Evolutionary conservation across 2,113 vertebrate genomes (phyloP).

Genomic region (Gallinago jamesoni): DNA sequence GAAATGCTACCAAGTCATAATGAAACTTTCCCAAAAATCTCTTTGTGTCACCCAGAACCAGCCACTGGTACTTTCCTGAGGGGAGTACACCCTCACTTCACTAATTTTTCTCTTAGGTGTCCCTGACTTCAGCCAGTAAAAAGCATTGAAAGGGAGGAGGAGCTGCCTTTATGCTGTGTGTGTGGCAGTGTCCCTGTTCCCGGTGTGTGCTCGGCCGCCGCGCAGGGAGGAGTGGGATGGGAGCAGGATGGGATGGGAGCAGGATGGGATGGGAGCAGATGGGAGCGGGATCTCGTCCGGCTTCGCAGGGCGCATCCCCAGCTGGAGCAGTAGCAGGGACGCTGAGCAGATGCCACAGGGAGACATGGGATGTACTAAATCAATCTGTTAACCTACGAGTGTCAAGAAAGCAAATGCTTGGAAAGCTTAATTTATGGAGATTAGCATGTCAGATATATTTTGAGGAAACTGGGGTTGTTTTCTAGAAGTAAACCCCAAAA

Average conservation of each 20-base stretch:
- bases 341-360: background rate
- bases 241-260: too few species aligned
- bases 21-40: background rate
- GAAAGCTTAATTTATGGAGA: background rate
- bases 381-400: background rate
- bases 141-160: background rate
- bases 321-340: background rate
- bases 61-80: background rate
- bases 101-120: too few species aligned
- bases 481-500: background rate
- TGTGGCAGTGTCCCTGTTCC: background rate
- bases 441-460: background rate
- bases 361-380: fast-evolving
- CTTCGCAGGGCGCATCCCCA: background rate
- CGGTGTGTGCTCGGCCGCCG: background rate
- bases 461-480: background rate
- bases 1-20: background rate
- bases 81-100: background rate
- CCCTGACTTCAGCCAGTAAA: background rate
- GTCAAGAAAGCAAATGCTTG: background rate
- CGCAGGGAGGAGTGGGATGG: background rate
- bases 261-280: too few species aligned
- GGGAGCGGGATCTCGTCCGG: too few species aligned
- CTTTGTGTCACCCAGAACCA: background rate
- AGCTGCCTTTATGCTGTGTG: background rate